Evolutionary conservation across 2,797 vertebrate genomes (phyloP), one percentile per base, ranked within the genome.

Genomic region (Platyrinchus mystaceus): DNA sequence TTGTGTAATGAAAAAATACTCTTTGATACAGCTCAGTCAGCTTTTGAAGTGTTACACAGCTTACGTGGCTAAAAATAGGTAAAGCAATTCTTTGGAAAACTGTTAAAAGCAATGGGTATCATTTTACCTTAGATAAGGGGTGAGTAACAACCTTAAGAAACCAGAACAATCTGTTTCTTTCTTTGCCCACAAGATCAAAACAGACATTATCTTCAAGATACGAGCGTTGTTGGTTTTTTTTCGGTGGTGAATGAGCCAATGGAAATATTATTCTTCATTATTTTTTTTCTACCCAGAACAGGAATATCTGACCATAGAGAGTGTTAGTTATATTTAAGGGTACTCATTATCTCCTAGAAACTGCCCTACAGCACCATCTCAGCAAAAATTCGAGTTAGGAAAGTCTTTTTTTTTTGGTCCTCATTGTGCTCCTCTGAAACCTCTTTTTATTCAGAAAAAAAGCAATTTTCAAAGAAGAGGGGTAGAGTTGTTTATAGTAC

Each of bases 111-210:
- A 64, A 69, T 67, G 63, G 50, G 91, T 96, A 96, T 96, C 91
- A 77, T 94, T 95, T 77, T 74, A 58, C 69, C 74, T 94, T 96
- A 93, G 93, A 95, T 96, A 96, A 96, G 95, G 95, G 70, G 41
- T 97, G 96, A 97, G 89, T 97, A 97, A 96, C 76, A 94, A 78
- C 73, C 59, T 69, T 86, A 93, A 93, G 80, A 96, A 96, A 94
- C 80, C 53, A 82, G 85, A 91, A 79, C 90, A 88, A 88, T 93
- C n/a, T 56, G 82, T 84, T 96, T 93, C 82, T 86, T 87, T 70
- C 69, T 92, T 93, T 96, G 76, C 91, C 94, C 80, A 80, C 80
- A 88, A 84, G 83, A 86, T 94, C 76, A 96, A 94, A 96, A 95
- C 73, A 96, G 87, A 34, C 91, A 71, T 79, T 94, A 94, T 91